Evolutionary conservation across 2,888 invertebrate genomes (phyloP), one percentile per base, ranked within the genome.

Genomic region (Heliconius ethilla): DNA sequence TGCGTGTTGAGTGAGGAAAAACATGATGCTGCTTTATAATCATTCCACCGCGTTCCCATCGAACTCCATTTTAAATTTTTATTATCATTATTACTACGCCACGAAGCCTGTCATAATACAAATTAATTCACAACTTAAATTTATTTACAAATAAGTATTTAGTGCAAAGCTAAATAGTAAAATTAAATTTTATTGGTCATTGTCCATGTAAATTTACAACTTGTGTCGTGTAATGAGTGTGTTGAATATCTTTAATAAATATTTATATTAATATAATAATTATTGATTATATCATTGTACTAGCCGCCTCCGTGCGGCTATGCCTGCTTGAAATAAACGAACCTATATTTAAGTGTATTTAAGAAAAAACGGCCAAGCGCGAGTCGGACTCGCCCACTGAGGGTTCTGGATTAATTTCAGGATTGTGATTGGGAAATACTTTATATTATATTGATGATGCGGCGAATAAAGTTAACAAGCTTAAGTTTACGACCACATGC

Each of bases 151-250:
- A 59, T 59, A 59, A 59, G 45, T 45, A 18, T 70, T 15, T 70
- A 29, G 63, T 55, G 22, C 25, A 70, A 51, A 22, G 18, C 11
- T 18, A 55, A 51, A 73, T 73, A 25, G 59, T 40, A 22, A 62
- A 73, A 62, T 73, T 27, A 25, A 40, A 73, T 62, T 62, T 73
- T 10, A 73, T 62, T 62, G 10, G n/a, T 63, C 62, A 25, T 62
- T 73, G 37, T 63, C 33, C 1, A 37, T 37, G 62, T 15, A 27
- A 73, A 73, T 73, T 73, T 63, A 73, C 62, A 25, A 37, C 25
- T 18, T 29, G 72, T 40, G 11, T 73, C 25, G 33, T 37, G 59
- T 37, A 62, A 15, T 29, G 59, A 11, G 18, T 29, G 15, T 62
- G 10, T 55, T 70, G 33, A 59, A 73, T 40, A n/a, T n/a, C 18